phyloP scores from a whole-genome alignment of 2,888 invertebrate genomes.

The Smittia sp. region DNA sequence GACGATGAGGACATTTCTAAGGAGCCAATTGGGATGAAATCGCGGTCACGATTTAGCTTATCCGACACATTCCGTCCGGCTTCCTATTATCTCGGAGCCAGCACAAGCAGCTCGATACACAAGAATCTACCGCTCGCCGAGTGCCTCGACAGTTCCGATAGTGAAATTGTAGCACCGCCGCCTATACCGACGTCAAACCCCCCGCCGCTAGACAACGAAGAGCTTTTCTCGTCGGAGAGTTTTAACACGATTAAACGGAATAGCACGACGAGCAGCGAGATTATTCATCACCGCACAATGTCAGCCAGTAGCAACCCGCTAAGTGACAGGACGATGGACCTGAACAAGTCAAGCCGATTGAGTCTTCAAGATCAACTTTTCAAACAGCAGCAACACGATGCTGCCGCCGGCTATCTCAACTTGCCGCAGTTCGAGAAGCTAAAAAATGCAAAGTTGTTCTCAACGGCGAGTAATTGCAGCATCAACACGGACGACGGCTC shows the following conservation, averaged over 20 bases:
- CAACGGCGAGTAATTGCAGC: slow-evolving; percentile 53
- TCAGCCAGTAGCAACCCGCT: slow-evolving; percentile 46
- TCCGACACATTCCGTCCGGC: slow-evolving; percentile 86
- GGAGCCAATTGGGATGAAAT: slow-evolving; percentile 66
- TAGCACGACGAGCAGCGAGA: slow-evolving; percentile 34
- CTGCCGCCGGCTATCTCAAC: slow-evolving; percentile 47
- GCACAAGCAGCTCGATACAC: slow-evolving; percentile 50
- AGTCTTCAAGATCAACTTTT: slow-evolving; percentile 52
- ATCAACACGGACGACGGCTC: slow-evolving; percentile 53
- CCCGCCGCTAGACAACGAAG: slow-evolving; percentile 67
- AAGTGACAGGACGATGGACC: slow-evolving; percentile 46
- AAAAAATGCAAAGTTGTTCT: slow-evolving; percentile 46
- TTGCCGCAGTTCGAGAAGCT: slow-evolving; percentile 40
- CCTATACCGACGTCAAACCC: slow-evolving; percentile 71
- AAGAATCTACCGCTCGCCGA: slow-evolving; percentile 56
- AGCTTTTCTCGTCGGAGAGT: slow-evolving; percentile 53
- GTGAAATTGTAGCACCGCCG: slow-evolving; percentile 74
- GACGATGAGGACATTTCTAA: slow-evolving; percentile 81
- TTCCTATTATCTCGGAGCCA: slow-evolving; percentile 77
- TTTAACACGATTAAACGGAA: slow-evolving; percentile 52
- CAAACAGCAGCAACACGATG: slow-evolving; percentile 46
- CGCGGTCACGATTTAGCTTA: slow-evolving; percentile 75
- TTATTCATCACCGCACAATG: slow-evolving; percentile 34
- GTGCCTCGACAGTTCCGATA: slow-evolving; percentile 76
- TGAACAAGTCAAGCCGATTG: slow-evolving; percentile 48